Percentiles rank a stretch among this genome's conserved stretches.
These are phyloP conservation scores for Gallinago media DNA, from an alignment of 2,113 vertebrate species.

Conservation along the genomic window DNA sequence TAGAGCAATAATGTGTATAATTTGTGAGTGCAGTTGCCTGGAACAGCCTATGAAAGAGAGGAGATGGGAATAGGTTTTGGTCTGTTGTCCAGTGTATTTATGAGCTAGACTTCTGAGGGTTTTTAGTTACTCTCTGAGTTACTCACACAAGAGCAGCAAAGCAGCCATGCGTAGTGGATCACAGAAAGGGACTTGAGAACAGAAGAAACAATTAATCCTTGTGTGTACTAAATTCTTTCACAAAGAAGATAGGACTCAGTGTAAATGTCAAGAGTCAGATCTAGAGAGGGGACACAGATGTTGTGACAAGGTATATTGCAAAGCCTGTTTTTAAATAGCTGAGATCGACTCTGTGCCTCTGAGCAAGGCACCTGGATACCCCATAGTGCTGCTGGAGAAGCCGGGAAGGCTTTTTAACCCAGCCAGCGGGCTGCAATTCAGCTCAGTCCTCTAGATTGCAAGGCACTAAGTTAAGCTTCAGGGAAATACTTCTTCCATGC, in stretches of 20 bases:
- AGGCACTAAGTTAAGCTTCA: background rate
- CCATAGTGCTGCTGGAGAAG: background rate
- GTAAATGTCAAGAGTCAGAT: slow-evolving; percentile 10
- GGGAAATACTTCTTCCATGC: background rate
- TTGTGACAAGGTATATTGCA: background rate
- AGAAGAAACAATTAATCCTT: background rate
- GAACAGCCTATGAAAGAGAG: background rate
- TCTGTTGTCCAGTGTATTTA: background rate
- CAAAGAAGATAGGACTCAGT: background rate
- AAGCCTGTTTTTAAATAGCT: background rate
- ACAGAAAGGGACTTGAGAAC: background rate
- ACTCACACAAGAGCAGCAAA: background rate
- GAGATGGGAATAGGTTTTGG: background rate
- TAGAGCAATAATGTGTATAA: background rate
- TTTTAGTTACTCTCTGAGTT: background rate
- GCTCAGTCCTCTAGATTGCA: background rate
- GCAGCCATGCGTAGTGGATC: background rate
- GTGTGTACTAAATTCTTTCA: background rate
- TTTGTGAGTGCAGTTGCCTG: background rate
- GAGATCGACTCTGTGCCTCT: background rate
- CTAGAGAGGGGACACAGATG: background rate
- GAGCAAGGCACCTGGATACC: background rate
- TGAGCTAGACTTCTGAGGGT: background rate
- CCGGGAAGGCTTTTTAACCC: background rate
- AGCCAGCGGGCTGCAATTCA: background rate